Evolutionary conservation across 2,113 vertebrate genomes (phyloP).

Genomic region (Prinia subflava): DNA sequence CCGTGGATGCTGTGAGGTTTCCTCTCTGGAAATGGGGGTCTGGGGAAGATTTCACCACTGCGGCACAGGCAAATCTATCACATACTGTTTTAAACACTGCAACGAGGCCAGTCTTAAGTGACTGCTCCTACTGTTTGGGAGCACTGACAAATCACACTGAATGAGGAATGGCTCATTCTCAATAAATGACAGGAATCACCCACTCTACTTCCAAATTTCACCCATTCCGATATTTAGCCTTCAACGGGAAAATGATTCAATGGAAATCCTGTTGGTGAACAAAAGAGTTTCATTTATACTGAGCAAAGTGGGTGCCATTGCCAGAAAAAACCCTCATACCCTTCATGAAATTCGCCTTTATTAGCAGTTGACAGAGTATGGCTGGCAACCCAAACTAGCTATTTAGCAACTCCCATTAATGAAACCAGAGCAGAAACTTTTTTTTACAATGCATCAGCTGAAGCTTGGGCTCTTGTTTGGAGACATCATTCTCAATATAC

Average conservation of each 20-base stretch:
- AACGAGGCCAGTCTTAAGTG: neutral
- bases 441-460: neutral
- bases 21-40: neutral
- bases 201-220: neutral
- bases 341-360: conserved; percentile 39
- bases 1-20: fast-evolving
- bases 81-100: neutral
- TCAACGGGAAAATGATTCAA: neutral
- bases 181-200: neutral
- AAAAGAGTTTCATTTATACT: neutral
- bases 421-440: conserved; percentile 8
- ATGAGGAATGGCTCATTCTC: neutral
- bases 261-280: neutral
- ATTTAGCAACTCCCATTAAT: neutral
- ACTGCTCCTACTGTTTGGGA: neutral
- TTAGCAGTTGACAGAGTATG: neutral
- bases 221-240: neutral
- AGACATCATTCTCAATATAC: neutral
- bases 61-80: neutral
- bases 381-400: conserved; percentile 4
- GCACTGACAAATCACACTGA: neutral
- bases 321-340: neutral
- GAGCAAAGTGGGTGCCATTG: neutral
- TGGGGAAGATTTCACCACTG: neutral
- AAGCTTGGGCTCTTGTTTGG: neutral